These are phyloP conservation scores for Troides aeacus DNA, from an alignment of 2,888 invertebrate species.

Conservation along the genomic window DNA sequence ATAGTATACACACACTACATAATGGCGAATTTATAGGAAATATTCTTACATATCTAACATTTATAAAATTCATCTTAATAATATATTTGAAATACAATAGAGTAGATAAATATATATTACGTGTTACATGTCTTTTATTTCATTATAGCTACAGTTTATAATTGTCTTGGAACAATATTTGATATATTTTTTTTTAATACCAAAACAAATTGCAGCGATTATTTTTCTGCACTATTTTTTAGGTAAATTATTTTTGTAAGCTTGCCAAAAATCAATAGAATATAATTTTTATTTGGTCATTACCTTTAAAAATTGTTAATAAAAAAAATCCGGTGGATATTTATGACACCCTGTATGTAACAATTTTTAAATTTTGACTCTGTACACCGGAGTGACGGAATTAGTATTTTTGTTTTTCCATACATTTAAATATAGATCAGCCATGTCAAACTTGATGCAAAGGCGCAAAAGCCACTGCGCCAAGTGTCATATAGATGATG, in stretches of 20 bases:
- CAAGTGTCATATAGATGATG: no score
- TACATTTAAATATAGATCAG: not conserved
- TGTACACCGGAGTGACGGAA: not conserved
- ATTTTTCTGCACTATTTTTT: no score
- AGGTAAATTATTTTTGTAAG: no score
- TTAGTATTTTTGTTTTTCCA: not conserved
- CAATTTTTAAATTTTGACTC: not conserved
- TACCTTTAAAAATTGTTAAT: not conserved
- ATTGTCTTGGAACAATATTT: not conserved
- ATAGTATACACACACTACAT: not conserved
- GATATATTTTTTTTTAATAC: no score
- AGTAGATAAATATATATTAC: not conserved
- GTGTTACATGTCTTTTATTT: not conserved
- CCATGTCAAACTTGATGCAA: no score
- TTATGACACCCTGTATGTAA: slow-evolving; percentile 21
- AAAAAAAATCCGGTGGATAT: slow-evolving; percentile 3
- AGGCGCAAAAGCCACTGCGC: no score
- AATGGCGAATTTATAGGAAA: not conserved
- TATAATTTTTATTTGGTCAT: not conserved
- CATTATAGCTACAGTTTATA: not conserved
- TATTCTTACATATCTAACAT: slow-evolving; percentile 11
- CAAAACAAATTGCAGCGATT: no score
- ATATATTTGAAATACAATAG: not conserved
- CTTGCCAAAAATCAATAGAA: not conserved
- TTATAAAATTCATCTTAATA: slow-evolving; percentile 7